phyloP scores from a whole-genome alignment of 2,113 vertebrate species.

The Brachypodius melanocephalos region DNA sequence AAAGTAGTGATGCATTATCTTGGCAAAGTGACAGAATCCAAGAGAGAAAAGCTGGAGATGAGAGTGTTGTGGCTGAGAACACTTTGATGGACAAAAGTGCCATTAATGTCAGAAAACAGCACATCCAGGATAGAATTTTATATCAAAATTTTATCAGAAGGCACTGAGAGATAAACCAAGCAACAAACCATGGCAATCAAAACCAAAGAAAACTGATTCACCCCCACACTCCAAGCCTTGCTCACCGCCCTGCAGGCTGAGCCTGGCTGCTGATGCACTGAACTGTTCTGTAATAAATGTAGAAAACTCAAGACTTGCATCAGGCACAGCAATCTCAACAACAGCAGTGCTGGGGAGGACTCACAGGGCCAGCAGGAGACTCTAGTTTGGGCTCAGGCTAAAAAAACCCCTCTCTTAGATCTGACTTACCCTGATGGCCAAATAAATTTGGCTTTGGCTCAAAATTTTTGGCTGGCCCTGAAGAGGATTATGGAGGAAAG shows the following conservation, averaged over 20 bases:
- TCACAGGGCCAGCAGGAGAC: not conserved
- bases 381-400: not conserved
- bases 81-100: not conserved
- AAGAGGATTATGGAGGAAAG: not conserved
- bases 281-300: not conserved
- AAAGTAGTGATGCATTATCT: not conserved
- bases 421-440: not conserved
- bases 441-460: not conserved
- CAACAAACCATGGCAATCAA: not conserved
- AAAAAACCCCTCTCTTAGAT: not conserved
- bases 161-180: not conserved
- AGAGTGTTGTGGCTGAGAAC: not conserved
- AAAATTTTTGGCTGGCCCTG: not conserved
- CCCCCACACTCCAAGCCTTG: not conserved
- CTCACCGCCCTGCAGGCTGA: not conserved
- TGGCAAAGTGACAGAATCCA: conserved; percentile 21
- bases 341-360: not conserved
- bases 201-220: not conserved
- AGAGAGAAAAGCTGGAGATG: not conserved
- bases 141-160: not conserved
- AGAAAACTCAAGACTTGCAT: not conserved
- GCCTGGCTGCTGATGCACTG: not conserved
- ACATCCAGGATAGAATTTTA: not conserved
- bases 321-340: not conserved
- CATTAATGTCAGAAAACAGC: not conserved